Conservation (phyloP, 2,113 vertebrate species). For the Chamaetylas fuelleborni region DNA sequence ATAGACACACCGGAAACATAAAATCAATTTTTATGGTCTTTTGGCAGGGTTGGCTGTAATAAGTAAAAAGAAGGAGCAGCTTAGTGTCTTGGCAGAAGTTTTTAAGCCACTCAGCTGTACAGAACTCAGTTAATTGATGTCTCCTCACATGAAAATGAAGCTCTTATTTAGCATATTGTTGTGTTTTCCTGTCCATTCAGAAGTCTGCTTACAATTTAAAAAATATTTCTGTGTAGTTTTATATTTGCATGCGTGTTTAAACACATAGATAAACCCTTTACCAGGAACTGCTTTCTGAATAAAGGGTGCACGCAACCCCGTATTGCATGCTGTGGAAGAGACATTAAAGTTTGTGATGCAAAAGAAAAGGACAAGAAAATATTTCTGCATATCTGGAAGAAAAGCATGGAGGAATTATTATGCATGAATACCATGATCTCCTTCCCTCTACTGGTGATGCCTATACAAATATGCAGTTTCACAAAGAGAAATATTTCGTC, state of each 20-base stretch:
- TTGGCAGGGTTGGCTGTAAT: conserved; percentile 26
- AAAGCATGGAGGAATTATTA: background rate
- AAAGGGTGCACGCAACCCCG: fast-evolving
- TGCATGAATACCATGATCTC: background rate
- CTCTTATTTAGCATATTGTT: background rate
- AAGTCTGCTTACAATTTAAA: background rate
- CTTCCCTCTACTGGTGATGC: conserved; percentile 18
- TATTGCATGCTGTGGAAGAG: background rate
- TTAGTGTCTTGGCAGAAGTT: conserved; percentile 36
- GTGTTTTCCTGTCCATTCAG: background rate
- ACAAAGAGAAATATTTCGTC: background rate
- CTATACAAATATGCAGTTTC: background rate
- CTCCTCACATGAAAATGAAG: conserved; percentile 5
- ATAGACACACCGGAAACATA: conserved; percentile 36
- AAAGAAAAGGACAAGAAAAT: background rate
- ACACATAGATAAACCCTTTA: background rate
- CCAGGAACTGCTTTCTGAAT: background rate
- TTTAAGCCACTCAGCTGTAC: conserved; percentile 26
- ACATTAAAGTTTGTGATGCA: background rate
- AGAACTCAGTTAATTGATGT: conserved; percentile 33
- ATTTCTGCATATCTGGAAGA: background rate
- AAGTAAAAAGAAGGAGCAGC: conserved; percentile 44
- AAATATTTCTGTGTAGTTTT: background rate
- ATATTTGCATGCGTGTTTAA: background rate
- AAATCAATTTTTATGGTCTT: conserved; percentile 58